A percentile compares a stretch with the other conserved stretches of the same genome.
phyloP scores from a whole-genome alignment of 2,888 invertebrate genomes.

The Mantis religiosa region DNA sequence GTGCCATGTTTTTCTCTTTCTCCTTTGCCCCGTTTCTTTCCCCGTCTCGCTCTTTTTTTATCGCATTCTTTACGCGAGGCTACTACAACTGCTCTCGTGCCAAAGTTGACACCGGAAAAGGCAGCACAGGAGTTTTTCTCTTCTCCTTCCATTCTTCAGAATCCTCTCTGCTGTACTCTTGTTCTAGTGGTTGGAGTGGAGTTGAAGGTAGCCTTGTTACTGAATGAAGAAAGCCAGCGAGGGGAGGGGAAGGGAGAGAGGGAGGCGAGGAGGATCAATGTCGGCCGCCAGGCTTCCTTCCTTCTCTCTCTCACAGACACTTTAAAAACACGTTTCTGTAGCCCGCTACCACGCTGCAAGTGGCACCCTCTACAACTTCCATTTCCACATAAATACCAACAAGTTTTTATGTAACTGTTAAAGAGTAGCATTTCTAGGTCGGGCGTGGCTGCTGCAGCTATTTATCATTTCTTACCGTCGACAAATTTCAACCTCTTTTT shows the following conservation, averaged over 20 bases:
- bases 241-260: conserved; percentile 5
- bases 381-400: neutral
- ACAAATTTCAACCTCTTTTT: neutral
- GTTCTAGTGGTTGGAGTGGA: conserved; percentile 1
- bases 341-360: neutral
- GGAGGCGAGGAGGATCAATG: conserved; percentile 21
- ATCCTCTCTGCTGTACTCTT: neutral
- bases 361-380: neutral
- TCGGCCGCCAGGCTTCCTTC: neutral
- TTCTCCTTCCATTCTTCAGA: neutral
- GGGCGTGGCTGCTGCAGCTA: neutral
- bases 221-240: conserved; percentile 23
- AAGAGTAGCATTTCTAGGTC: neutral
- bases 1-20: neutral
- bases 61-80: neutral
- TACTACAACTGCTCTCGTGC: conserved; percentile 18
- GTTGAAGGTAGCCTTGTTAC: conserved; percentile 16
- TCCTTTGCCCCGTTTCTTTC: neutral
- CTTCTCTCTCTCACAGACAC: neutral
- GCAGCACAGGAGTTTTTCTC: conserved; percentile 6
- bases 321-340: neutral
- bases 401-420: neutral
- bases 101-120: conserved; percentile 21
- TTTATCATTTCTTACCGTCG: neutral
- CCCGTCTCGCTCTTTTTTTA: neutral